Evolutionary conservation across 2,113 vertebrate genomes (phyloP).

Genomic region (Phalacrocorax brasilianus): DNA sequence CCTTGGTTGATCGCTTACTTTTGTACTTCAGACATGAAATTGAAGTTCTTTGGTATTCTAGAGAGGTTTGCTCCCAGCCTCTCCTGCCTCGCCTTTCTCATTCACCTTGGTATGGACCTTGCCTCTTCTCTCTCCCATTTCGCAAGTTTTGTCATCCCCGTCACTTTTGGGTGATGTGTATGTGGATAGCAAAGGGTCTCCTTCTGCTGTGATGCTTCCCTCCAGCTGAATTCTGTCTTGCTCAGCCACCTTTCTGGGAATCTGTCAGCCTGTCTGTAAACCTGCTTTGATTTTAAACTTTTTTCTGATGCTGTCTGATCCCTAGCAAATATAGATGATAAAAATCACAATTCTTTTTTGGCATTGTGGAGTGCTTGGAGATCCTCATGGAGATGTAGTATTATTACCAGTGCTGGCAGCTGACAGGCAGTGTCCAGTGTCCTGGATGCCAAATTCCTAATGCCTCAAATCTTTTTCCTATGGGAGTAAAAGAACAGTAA

Average conservation of each 20-base stretch:
- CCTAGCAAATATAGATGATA: background rate
- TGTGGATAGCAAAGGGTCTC: background rate
- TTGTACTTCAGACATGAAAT: slow-evolving; percentile 55
- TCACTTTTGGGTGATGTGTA: background rate
- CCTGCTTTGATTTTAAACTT: background rate
- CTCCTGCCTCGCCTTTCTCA: background rate
- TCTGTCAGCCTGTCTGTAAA: background rate
- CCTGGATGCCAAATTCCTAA: background rate
- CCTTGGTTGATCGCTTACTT: slow-evolving; percentile 60
- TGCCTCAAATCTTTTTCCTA: background rate
- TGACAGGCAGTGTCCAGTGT: background rate
- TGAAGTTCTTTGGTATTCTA: slow-evolving; percentile 58
- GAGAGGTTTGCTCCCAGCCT: slow-evolving; percentile 16
- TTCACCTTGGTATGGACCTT: slow-evolving; percentile 22
- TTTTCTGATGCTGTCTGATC: background rate
- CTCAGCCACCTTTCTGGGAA: background rate
- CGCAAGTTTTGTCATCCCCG: background rate
- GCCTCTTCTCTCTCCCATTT: background rate
- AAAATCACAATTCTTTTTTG: background rate
- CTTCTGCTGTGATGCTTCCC: background rate
- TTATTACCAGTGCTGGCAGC: background rate
- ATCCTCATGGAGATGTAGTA: background rate
- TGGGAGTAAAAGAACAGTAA: background rate
- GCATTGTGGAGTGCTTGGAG: background rate
- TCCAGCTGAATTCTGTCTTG: background rate